These are phyloP conservation scores for Pangasianodon hypophthalmus DNA, from an alignment of 2,113 vertebrate genomes.

Conservation along the genomic window DNA sequence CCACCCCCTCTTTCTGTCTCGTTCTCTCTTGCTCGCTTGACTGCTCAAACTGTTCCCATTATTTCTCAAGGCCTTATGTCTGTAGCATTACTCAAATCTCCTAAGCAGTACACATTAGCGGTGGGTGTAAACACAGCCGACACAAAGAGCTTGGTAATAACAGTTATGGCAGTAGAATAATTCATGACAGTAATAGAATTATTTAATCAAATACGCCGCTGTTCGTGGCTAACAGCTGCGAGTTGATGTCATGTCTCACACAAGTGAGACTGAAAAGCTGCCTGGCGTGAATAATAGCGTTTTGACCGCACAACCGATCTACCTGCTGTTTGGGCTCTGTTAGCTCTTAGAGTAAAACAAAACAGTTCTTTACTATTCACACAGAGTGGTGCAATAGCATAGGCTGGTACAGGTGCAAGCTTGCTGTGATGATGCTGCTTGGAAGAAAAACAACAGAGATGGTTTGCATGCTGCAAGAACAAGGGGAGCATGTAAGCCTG, in stretches of 20 bases:
- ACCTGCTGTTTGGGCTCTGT: conserved; percentile 15
- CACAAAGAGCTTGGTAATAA: conserved; percentile 29
- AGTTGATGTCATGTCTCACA: conserved; percentile 8
- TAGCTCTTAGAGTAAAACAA: neutral
- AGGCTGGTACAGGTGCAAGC: neutral
- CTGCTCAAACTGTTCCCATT: conserved; percentile 41
- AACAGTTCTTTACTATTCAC: neutral
- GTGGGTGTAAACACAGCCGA: conserved; percentile 36
- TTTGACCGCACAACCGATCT: neutral
- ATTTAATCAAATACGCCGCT: conserved; percentile 15
- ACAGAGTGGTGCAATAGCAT: neutral
- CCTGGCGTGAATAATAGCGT: neutral
- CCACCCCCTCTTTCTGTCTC: conserved; percentile 15
- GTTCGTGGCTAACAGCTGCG: conserved; percentile 8
- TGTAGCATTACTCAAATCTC: conserved; percentile 38
- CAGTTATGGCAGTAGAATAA: conserved; percentile 20
- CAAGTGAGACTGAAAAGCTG: neutral
- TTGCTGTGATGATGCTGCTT: neutral
- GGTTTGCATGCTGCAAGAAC: neutral
- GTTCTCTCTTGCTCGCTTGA: conserved; percentile 29
- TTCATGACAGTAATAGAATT: conserved; percentile 34
- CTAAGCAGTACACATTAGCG: conserved; percentile 36
- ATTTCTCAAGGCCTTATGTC: conserved; percentile 39
- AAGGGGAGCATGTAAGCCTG: neutral
- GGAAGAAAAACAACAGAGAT: neutral